These are phyloP conservation scores for Campaea margaritaria DNA, from an alignment of 2,888 invertebrate genomes.

Conservation along the genomic window DNA sequence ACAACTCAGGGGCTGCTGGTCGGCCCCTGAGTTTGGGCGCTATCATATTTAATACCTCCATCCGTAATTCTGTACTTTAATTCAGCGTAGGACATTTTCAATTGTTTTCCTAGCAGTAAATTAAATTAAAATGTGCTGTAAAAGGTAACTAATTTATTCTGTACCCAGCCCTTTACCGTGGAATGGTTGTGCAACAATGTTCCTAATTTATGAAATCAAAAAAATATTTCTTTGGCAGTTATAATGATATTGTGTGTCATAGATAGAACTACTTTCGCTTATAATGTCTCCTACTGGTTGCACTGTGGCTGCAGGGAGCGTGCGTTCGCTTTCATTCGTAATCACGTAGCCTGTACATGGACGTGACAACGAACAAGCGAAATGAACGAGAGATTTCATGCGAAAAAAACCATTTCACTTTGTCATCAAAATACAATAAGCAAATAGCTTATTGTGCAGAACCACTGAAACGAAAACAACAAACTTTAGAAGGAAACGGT, in stretches of 20 bases:
- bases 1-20: background rate
- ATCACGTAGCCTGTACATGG: slow-evolving; percentile 30
- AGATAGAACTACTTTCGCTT: too few relatives aligned
- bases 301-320: slow-evolving; percentile 2
- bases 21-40: background rate
- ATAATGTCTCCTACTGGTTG: slow-evolving; percentile 1
- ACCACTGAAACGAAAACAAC: background rate
- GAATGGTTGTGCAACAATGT: too few relatives aligned
- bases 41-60: background rate
- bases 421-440: background rate
- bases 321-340: slow-evolving; percentile 13
- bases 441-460: background rate
- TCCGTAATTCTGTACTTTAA: too few relatives aligned
- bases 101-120: background rate
- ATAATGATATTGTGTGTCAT: too few relatives aligned
- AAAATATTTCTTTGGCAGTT: too few relatives aligned
- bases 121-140: background rate
- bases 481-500: background rate
- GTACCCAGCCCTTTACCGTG: too few relatives aligned
- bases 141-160: too few relatives aligned
- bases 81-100: too few relatives aligned
- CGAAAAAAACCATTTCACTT: slow-evolving; percentile 22
- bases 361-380: slow-evolving; percentile 44
- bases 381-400: slow-evolving; percentile 12
- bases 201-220: too few relatives aligned